phyloP scores from a whole-genome alignment of 2,888 invertebrate genomes.

The Drosophila cracens region DNA sequence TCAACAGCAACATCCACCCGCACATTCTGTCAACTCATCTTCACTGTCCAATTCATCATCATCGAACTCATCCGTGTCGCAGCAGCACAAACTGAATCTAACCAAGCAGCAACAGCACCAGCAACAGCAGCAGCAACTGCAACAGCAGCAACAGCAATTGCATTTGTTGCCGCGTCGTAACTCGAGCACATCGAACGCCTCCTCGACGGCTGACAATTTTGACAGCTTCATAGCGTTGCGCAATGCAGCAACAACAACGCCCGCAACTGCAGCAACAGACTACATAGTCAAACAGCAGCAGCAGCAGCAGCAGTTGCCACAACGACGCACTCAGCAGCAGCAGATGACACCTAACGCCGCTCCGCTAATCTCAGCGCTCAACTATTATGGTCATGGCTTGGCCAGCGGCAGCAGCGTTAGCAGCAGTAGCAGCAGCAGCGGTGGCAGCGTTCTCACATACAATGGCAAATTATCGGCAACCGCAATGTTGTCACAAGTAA shows the following conservation, averaged over 20 bases:
- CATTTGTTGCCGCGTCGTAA: slow-evolving; percentile 74
- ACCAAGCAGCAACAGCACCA: slow-evolving; percentile 54
- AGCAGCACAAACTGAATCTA: slow-evolving; percentile 64
- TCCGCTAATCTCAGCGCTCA: slow-evolving; percentile 71
- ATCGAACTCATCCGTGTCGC: slow-evolving; percentile 82
- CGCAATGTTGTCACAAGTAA: slow-evolving; percentile 79
- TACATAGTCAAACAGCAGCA: slow-evolving; percentile 47
- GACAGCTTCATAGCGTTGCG: slow-evolving; percentile 81
- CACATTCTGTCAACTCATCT: slow-evolving; percentile 80
- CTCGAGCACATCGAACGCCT: slow-evolving; percentile 81
- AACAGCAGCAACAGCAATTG: slow-evolving; percentile 49
- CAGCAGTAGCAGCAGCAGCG: slow-evolving; percentile 40
- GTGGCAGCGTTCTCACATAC: slow-evolving; percentile 52
- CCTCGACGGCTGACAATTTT: slow-evolving; percentile 82
- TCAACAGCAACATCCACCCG: slow-evolving; percentile 79
- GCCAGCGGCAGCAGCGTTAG: slow-evolving; percentile 26
- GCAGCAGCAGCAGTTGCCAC: slow-evolving; percentile 24
- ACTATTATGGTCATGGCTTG: slow-evolving; percentile 71
- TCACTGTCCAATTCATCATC: slow-evolving; percentile 83
- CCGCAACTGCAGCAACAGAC: slow-evolving; percentile 36
- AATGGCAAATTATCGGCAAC: slow-evolving; percentile 76
- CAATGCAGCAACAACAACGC: slow-evolving; percentile 59
- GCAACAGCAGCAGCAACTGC: slow-evolving; percentile 53
- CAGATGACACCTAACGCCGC: slow-evolving; percentile 29
- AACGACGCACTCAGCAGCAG: slow-evolving; percentile 45